Evolutionary conservation across 2,888 invertebrate genomes (phyloP).

Genomic region (Tinea trinotella): DNA sequence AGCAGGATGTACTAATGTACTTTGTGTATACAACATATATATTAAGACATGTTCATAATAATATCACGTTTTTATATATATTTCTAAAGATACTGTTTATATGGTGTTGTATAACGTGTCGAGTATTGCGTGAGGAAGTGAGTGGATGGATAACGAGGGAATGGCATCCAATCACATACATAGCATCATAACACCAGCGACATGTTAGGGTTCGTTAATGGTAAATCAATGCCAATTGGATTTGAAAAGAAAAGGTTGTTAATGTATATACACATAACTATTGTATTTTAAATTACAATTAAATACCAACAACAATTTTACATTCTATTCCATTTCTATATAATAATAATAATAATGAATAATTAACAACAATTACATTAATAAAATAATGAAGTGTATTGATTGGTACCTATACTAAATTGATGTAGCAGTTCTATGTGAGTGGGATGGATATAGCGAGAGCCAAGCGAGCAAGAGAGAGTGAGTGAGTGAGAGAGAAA

Average conservation of each 20-base stretch:
- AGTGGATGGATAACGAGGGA: background rate
- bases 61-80: background rate
- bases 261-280: background rate
- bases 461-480: constrained; percentile 16
- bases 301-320: constrained; percentile 1
- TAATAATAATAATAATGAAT: background rate
- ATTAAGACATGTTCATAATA: background rate
- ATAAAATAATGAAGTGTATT: constrained; percentile 37
- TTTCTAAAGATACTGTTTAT: background rate
- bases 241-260: constrained; percentile 11
- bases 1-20: background rate
- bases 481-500: constrained; percentile 15
- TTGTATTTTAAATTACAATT: background rate
- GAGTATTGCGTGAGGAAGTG: background rate
- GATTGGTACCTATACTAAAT: constrained; percentile 23
- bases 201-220: background rate
- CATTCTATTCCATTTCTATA: background rate
- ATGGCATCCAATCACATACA: background rate
- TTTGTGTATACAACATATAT: background rate
- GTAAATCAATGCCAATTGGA: background rate
- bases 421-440: constrained; percentile 28
- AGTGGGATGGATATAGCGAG: constrained; percentile 17
- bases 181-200: background rate
- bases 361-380: background rate
- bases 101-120: background rate